Base-by-base conservation (phyloP, 2,888 invertebrate genomes). In the Synergus japonicus region DNA sequence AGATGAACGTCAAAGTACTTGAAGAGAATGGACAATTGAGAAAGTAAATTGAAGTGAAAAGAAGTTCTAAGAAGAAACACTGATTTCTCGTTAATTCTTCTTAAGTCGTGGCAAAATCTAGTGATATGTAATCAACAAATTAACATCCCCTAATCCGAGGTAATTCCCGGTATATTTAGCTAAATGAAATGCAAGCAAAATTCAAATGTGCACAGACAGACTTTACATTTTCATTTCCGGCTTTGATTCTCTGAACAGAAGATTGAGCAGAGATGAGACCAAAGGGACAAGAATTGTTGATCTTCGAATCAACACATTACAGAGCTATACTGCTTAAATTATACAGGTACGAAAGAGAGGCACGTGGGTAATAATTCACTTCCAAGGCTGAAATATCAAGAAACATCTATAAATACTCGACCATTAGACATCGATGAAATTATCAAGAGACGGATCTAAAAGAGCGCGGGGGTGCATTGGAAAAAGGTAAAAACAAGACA, bases 351-450 rank as follows among this genome's bases (percentile, higher is more conserved):
- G 12, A 73, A 54, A 58, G 54, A 73, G 64, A 78, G 78, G 77
- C 81, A 80, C 73, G 81, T 81, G 82, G 77, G 79, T 79, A 82
- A 82, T 83, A 82, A 82, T 58, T 83, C 81, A 81, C 78, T 77
- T 67, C 79, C 83, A 83, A 83, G 83, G 83, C 78, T 82, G 78
- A 77, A 81, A 81, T 80, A 80, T 79, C 78, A 76, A 37, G 79
- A 79, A 80, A 76, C 76, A 63, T 79, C 78, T 83, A 83, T 82
- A 81, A 83, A 83, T 82, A 82, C 44, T 54, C 37, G 65, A 37
- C 73, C 54, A 58, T 41, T 58, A 73, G 73, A 67, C 67, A 67
- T 13, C 54, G 41, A 73, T 73, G 67, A 67, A 67, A 67, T 44
- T 78, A 78, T 76, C 77, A 73, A 54, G 76, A 76, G 67, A 65